phyloP scores from a whole-genome alignment of 2,113 vertebrate species.

The Sander lucioperca region DNA sequence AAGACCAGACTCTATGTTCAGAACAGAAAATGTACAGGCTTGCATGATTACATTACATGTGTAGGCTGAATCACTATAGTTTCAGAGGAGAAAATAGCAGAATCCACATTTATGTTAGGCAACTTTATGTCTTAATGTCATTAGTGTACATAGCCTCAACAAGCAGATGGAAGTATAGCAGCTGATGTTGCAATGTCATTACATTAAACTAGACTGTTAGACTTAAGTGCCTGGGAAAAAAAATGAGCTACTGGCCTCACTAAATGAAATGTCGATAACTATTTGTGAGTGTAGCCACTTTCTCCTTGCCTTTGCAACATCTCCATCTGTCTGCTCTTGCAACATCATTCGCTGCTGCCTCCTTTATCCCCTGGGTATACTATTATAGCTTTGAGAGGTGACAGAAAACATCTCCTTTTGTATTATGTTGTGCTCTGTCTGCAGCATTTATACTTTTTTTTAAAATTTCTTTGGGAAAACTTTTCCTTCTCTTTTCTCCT shows the following conservation, averaged over 20 bases:
- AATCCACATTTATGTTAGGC: neutral
- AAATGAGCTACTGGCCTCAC: neutral
- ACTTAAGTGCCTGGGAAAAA: constrained; percentile 17
- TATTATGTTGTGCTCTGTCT: neutral
- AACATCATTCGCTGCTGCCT: neutral
- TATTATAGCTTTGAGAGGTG: neutral
- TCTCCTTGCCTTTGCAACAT: neutral
- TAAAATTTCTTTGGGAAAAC: neutral
- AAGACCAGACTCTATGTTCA: neutral
- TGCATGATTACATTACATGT: neutral
- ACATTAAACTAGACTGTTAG: constrained; percentile 5
- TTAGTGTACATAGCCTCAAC: neutral
- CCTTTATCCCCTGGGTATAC: neutral
- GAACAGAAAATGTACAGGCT: neutral
- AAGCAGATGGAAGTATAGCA: constrained; percentile 6
- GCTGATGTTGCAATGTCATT: neutral
- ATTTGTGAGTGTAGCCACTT: constrained; percentile 4
- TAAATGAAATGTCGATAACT: constrained; percentile 18
- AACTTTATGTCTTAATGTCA: neutral
- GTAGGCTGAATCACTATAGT: neutral
- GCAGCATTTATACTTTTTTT: neutral
- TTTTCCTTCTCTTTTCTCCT: neutral
- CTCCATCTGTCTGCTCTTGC: neutral
- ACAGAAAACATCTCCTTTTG: neutral
- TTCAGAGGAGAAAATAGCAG: neutral